A percentile compares a stretch with the other conserved stretches of the same genome.
Evolutionary conservation across 2,113 vertebrate genomes (phyloP).

Genomic region (Pao palembangensis): DNA sequence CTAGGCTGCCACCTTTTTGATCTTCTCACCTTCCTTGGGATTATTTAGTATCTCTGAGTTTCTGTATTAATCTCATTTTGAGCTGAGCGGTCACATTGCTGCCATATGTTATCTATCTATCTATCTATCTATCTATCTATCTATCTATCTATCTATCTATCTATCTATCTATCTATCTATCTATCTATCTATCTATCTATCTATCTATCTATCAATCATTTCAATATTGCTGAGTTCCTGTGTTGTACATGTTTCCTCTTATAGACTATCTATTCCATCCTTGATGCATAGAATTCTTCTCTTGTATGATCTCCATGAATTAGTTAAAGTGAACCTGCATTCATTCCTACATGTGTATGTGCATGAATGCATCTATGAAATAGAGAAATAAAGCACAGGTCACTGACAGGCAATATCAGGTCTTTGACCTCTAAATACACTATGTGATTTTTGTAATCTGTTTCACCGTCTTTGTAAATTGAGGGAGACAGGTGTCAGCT

Average conservation of each 20-base stretch:
- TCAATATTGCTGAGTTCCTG: no score
- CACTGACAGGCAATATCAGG: background rate
- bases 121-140: conserved; percentile 32
- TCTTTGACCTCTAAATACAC: conserved; percentile 15
- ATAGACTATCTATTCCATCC: no score
- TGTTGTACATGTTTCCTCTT: no score
- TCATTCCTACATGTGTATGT: background rate
- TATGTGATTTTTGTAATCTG: conserved; percentile 29
- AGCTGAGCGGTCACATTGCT: conserved; percentile 35
- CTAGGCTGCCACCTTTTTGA: background rate
- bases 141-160: conserved; percentile 35
- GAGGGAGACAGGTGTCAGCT: conserved; percentile 57
- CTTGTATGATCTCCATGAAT: no score
- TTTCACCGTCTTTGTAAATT: conserved; percentile 26
- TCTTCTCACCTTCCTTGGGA: conserved; percentile 36
- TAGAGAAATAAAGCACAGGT: background rate
- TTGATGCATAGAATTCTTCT: no score
- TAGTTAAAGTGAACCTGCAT: background rate
- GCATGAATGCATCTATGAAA: background rate
- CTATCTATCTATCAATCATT: background rate
- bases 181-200: conserved; percentile 27
- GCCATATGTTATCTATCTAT: conserved; percentile 29
- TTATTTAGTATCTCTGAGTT: conserved; percentile 15
- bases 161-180: conserved; percentile 40
- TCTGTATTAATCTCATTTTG: conserved; percentile 59